Evolutionary conservation across 2,113 vertebrate genomes (phyloP).

Genomic region (Labeo rohita): DNA sequence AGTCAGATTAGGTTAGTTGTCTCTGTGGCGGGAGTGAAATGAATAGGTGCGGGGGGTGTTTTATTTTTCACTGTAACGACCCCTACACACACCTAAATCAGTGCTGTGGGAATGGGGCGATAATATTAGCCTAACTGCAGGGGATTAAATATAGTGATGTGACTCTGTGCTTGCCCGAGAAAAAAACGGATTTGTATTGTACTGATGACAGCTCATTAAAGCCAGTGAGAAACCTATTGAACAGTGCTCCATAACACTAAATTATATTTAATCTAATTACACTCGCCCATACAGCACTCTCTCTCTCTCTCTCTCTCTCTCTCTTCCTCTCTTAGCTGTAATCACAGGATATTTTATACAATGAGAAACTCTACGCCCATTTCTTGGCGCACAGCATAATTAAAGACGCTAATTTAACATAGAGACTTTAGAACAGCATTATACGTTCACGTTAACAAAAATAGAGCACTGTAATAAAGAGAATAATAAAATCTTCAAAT

Average conservation of each 20-base stretch:
- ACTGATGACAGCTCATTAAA: slow-evolving; percentile 63
- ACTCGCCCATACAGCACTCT: slow-evolving; percentile 12
- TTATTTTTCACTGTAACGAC: slow-evolving; percentile 93
- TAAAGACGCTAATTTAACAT: slow-evolving; percentile 14
- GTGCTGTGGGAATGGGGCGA: slow-evolving; percentile 86
- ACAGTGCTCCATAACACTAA: slow-evolving; percentile 56
- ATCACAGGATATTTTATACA: slow-evolving; percentile 24
- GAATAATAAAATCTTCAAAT: neutral
- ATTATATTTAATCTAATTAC: slow-evolving; percentile 59
- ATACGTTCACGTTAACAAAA: neutral
- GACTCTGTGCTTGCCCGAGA: slow-evolving; percentile 47
- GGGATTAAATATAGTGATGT: slow-evolving; percentile 90
- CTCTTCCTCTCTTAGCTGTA: neutral
- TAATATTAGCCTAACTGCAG: slow-evolving; percentile 85
- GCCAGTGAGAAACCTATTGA: slow-evolving; percentile 58
- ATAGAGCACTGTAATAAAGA: neutral
- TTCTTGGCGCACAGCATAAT: neutral
- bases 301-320: neutral
- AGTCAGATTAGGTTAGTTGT: slow-evolving; percentile 93
- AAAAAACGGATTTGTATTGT: slow-evolving; percentile 58
- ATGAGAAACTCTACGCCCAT: neutral
- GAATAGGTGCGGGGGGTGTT: slow-evolving; percentile 82
- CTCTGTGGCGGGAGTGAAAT: slow-evolving; percentile 88
- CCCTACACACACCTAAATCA: slow-evolving; percentile 89
- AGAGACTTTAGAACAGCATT: neutral